phyloP scores from a whole-genome alignment of 2,113 vertebrate species.

The Ageneiosus marmoratus region DNA sequence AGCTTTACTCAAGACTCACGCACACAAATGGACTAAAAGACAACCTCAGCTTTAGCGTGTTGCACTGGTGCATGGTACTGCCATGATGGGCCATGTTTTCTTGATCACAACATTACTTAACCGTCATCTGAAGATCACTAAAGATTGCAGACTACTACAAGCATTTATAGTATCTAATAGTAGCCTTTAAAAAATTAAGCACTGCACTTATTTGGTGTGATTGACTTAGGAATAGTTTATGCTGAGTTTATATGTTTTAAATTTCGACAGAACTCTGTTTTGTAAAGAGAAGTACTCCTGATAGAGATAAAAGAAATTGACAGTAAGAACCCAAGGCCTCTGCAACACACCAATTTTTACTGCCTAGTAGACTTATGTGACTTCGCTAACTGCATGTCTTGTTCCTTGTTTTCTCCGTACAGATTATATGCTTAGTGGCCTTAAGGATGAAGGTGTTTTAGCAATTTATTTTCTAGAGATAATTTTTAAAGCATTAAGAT shows the following conservation, averaged over 20 bases:
- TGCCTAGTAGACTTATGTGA: slow-evolving; percentile 35
- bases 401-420: slow-evolving; percentile 14
- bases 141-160: neutral
- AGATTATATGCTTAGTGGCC: slow-evolving; percentile 50
- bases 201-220: neutral
- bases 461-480: too few species aligned
- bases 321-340: slow-evolving; percentile 43
- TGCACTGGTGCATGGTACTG: neutral
- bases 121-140: slow-evolving; percentile 5
- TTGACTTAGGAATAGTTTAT: neutral
- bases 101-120: neutral
- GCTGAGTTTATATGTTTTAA: neutral
- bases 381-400: slow-evolving; percentile 25
- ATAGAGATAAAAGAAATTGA: slow-evolving; percentile 5
- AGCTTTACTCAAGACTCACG: slow-evolving; percentile 43
- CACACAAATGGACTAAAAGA: neutral
- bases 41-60: neutral
- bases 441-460: slow-evolving; percentile 47
- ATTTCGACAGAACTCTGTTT: neutral
- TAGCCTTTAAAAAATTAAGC: neutral
- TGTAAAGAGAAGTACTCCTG: neutral
- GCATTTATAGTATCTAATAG: too few species aligned
- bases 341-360: slow-evolving; percentile 29
- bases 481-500: too few species aligned
- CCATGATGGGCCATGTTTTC: neutral